phyloP scores from a whole-genome alignment of 2,113 vertebrate species.

The Caranx ignobilis region DNA sequence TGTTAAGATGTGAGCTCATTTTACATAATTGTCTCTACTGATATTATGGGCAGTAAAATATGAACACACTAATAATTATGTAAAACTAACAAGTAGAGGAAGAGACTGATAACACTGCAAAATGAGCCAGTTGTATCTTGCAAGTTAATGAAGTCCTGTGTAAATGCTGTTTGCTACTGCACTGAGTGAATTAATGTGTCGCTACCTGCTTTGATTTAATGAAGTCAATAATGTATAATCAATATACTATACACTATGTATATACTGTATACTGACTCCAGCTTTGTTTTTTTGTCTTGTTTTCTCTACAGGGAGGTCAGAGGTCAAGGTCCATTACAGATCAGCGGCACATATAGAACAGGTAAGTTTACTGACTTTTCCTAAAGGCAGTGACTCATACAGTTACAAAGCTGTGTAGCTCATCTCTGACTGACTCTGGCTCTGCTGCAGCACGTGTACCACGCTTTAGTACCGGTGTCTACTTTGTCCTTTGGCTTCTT shows the following conservation, averaged over 20 bases:
- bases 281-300: background rate
- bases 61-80: slow-evolving; percentile 49
- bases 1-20: slow-evolving; percentile 25
- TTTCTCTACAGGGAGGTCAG: background rate
- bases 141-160: slow-evolving; percentile 54
- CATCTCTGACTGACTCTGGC: slow-evolving; percentile 27
- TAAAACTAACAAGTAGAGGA: slow-evolving; percentile 30
- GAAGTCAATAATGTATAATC: slow-evolving; percentile 32
- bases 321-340: slow-evolving; percentile 14
- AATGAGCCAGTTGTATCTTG: slow-evolving; percentile 16
- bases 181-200: slow-evolving; percentile 34
- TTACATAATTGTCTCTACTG: slow-evolving; percentile 28
- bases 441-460: slow-evolving; percentile 9
- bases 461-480: background rate
- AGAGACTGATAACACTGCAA: slow-evolving; percentile 37
- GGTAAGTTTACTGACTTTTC: slow-evolving; percentile 16
- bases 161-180: slow-evolving; percentile 38
- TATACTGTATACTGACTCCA: background rate
- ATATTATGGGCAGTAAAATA: slow-evolving; percentile 42
- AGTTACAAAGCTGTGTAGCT: background rate
- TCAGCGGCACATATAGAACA: slow-evolving; percentile 13
- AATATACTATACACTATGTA: background rate
- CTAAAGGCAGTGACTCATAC: background rate
- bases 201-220: slow-evolving; percentile 52
- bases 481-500: slow-evolving; percentile 1